Evolutionary conservation across 2,888 invertebrate species (phyloP), one percentile per base, ranked within the genome.

Genomic region (Auanema sp.): DNA sequence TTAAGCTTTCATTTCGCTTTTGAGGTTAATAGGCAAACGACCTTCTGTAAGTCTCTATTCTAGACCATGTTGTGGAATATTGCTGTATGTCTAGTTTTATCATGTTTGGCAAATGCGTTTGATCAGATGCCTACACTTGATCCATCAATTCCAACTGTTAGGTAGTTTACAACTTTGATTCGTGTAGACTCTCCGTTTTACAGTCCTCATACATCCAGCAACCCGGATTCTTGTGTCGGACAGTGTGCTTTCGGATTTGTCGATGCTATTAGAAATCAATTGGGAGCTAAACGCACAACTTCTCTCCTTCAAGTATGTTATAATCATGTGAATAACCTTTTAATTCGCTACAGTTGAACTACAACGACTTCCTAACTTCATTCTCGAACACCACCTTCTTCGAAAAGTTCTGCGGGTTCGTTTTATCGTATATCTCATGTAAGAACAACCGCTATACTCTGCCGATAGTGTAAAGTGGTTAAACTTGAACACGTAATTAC

Each of bases 381-480:
- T 80, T 80, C 64, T 76, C 78, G 2, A 80, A 80, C 56, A 73
- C 71, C 12, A 75, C 78, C 8, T 80, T 80, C 66, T 80, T 80
- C 58, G 80, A 80, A 54, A 74, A 68, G 41, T 81, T 81, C 61
- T 81, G 79, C 76, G 66, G 60, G 79, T 79, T 21, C 66, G 73
- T 64, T 10, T 49, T 25, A 4, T 47, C 8, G 10, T 42, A 47
- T 21, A 4, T n/a, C 14, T 16, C 1, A 54, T 4, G 8, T 16
- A n/a, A 21, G 6, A 18, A 52, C n/a, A 52, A n/a, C 21, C 47
- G 21, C 47, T 47, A 21, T 47, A 10, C 10, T 21, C 47, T 47
- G 16, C 10, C 47, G 47, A 16, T 47, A n/a, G 47, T 47, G 47
- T 47, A 47, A 47, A 47, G 21, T 33, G 33, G 33, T 33, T 33